phyloP scores from a whole-genome alignment of 2,797 vertebrate genomes.

The Chelmon rostratus region DNA sequence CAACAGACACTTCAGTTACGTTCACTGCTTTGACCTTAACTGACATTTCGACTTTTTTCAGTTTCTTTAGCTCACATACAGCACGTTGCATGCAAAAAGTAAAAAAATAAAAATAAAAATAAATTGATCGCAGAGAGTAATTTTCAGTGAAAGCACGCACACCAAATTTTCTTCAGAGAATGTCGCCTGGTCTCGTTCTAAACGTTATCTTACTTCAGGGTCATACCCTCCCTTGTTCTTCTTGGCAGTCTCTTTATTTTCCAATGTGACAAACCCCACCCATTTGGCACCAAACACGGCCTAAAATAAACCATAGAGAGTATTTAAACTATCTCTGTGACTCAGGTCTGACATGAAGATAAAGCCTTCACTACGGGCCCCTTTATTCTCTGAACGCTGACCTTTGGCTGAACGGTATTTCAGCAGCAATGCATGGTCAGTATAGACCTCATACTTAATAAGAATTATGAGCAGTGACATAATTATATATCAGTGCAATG shows the following conservation, averaged over 20 bases:
- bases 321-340: slow-evolving; percentile 45
- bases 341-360: slow-evolving; percentile 50
- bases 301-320: slow-evolving; percentile 54
- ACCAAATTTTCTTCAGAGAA: background rate
- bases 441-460: slow-evolving; percentile 53
- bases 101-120: background rate
- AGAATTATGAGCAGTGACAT: slow-evolving; percentile 68
- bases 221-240: slow-evolving; percentile 33
- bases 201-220: slow-evolving; percentile 31
- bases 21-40: background rate
- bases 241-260: slow-evolving; percentile 52
- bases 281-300: slow-evolving; percentile 37
- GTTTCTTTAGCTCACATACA: background rate
- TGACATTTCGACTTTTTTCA: background rate
- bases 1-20: background rate
- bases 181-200: background rate
- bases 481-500: slow-evolving; percentile 46
- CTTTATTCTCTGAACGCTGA: slow-evolving; percentile 46
- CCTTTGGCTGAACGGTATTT: slow-evolving; percentile 63
- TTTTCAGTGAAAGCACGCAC: background rate
- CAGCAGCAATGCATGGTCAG: slow-evolving; percentile 54
- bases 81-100: background rate
- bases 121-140: background rate
- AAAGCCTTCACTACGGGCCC: slow-evolving; percentile 34
- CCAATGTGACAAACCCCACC: slow-evolving; percentile 43